Base-by-base conservation (phyloP, 2,888 invertebrate genomes). In the Hirtodrosophila alboralis region DNA sequence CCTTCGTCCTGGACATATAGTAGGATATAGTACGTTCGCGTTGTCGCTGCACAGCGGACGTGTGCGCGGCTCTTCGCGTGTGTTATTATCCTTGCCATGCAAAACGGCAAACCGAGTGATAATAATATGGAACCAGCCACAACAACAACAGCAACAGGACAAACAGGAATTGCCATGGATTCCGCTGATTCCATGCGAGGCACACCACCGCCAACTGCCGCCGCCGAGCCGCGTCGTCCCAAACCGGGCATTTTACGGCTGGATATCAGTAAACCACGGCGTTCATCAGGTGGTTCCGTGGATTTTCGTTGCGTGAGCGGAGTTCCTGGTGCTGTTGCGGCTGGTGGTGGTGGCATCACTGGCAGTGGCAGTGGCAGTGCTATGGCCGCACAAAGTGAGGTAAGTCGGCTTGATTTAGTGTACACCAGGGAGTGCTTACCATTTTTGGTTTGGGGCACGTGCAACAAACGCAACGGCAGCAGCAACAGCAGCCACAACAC, bases 271-370 rank as follows among this genome's bases (percentile, higher is more conserved):
- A 91, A 91, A 48, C 91, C 91, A 34, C 87, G 92, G 52, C 89
- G 91, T 71, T 91, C 91, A 88, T 92, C 92, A 77, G 91, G 91
- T 88, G 90, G 91, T 88, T 90, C 90, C 12, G 91, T 91, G 47
- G 92, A 92, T 63, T 91, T 91, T 83, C 88, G 90, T 48, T 70
- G 66, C 67, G 84, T 69, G 59, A 80, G 73, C 43, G 43, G 52
- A 36, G 49, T 49, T 26, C 57, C 14, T 1, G 36, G 52, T 36
- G 51, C 51, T 27, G 64, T 12, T 1, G 40, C n/a, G 10, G 14
- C 16, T 1, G 59, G 23, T 30, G 40, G 12, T 5, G 34, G 2
- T 8, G 41, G 26, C 18, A n/a, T n/a, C 14, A 28, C 10, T 14
- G 41, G 13, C 3, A 21, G 6, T 37, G 59, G 57, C 7, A 40